Evolutionary conservation across 1,140 invertebrate genomes (phyloP).

Genomic region (Magallana gigas): DNA sequence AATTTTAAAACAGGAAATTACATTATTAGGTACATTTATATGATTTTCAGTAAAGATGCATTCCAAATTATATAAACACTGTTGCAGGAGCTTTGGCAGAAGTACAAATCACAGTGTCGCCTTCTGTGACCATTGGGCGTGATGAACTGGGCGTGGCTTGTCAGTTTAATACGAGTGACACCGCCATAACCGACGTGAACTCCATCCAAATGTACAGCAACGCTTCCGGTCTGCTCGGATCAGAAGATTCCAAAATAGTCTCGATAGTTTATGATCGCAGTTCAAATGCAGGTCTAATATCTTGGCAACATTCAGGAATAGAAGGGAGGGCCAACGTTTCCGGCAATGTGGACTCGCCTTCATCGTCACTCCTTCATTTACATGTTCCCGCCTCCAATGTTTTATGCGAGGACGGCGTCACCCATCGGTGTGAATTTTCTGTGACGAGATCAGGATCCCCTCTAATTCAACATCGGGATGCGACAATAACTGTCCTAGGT

Average conservation of each 20-base stretch:
- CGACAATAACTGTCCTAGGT: neutral
- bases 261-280: slow-evolving; percentile 26
- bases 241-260: slow-evolving; percentile 13
- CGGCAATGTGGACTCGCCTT: slow-evolving; percentile 20
- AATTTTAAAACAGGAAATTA: no score
- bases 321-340: neutral
- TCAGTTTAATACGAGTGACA: neutral
- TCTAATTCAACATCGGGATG: slow-evolving; percentile 3
- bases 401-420: neutral
- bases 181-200: slow-evolving; percentile 4
- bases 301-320: neutral
- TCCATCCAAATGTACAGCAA: slow-evolving; percentile 28
- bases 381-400: neutral
- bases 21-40: no score
- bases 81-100: neutral
- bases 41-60: no score
- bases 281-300: slow-evolving; percentile 20
- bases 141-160: neutral
- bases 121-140: neutral
- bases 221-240: neutral
- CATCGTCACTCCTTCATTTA: slow-evolving; percentile 9
- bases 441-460: neutral
- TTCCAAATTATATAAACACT: no score
- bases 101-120: neutral
- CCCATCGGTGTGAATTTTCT: slow-evolving; percentile 17